Base-by-base conservation (phyloP, 2,797 vertebrate species). In the Lepus oiostolus region DNA sequence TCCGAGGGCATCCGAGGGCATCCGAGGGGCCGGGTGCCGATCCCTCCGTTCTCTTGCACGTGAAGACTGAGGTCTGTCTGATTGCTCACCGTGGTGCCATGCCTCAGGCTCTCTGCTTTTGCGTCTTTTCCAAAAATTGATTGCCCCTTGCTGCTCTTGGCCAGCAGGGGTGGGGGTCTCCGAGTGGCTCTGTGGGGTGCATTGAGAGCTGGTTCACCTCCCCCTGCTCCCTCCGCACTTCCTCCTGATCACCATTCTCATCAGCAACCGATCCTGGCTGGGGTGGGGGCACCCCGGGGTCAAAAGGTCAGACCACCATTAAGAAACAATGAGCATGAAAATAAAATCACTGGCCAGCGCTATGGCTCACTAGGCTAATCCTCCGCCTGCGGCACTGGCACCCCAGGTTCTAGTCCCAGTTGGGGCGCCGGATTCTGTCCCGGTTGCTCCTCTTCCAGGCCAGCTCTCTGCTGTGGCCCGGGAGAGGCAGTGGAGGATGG, bases 221-320 rank as follows among this genome's bases (percentile, higher is more conserved):
- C 10, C 0, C 19, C 30, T 38, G 28, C 70, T 32, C 35, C 1
- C 0, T 22, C 84, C 2, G 16, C 28, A 5, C 22, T 14, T 13
- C 42, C 12, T 19, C 22, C 22, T 38, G 19, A 13, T 13, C 7
- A 5, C 14, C 35, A 1, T 9, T 54, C 76, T 38, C 28, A 11
- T 19, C 67, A 1, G 0, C 5, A n/a, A 19, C 4, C 32, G 9
- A 1, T 5, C 0, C 22, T 35, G 38, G 14, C 6, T 12, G 30
- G 81, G 65, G 38, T 52, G 62, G 11, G 17, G n/a, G 9, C 14
- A 30, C 19, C 0, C 0, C 19, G 0, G 16, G 13, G 6, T 14
- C 17, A 47, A 82, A 30, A 50, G 35, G 30, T 24, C 60, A 11
- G 30, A 58, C 24, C 13, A 3, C 68, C 74, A 6, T 1, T 22